These are phyloP conservation scores for Tipula confusa DNA, from an alignment of 2,888 invertebrate genomes.

Conservation along the genomic window DNA sequence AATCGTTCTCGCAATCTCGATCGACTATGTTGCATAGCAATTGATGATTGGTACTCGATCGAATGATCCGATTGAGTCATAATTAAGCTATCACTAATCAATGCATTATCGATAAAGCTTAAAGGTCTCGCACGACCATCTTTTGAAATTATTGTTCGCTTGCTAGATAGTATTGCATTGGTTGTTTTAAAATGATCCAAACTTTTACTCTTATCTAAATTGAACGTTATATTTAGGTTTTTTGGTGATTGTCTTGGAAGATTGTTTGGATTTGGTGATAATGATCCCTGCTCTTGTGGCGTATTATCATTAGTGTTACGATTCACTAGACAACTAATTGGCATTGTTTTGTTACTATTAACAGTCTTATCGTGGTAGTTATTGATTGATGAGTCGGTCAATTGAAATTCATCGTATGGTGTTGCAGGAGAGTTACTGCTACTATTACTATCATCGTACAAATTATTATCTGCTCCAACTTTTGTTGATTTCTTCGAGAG, in stretches of 20 bases:
- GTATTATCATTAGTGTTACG: constrained; percentile 38
- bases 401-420: background rate
- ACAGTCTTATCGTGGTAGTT: constrained; percentile 3
- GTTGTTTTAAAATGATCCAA: constrained; percentile 32
- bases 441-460: background rate
- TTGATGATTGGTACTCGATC: constrained; percentile 43
- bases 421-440: background rate
- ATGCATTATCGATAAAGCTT: background rate
- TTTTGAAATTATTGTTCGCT: constrained; percentile 35
- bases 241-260: constrained; percentile 40
- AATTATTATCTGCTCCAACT: background rate
- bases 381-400: background rate
- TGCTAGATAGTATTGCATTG: constrained; percentile 44
- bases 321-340: constrained; percentile 48
- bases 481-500: constrained; percentile 13
- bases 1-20: constrained; percentile 48
- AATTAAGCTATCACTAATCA: background rate
- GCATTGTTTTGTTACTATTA: constrained; percentile 48
- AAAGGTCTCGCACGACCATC: background rate
- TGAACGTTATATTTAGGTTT: constrained; percentile 34
- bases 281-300: background rate
- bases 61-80: background rate
- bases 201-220: constrained; percentile 5
- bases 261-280: constrained; percentile 43
- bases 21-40: constrained; percentile 48